phyloP scores from a whole-genome alignment of 2,113 vertebrate species.

The Philantomba maxwellii region DNA sequence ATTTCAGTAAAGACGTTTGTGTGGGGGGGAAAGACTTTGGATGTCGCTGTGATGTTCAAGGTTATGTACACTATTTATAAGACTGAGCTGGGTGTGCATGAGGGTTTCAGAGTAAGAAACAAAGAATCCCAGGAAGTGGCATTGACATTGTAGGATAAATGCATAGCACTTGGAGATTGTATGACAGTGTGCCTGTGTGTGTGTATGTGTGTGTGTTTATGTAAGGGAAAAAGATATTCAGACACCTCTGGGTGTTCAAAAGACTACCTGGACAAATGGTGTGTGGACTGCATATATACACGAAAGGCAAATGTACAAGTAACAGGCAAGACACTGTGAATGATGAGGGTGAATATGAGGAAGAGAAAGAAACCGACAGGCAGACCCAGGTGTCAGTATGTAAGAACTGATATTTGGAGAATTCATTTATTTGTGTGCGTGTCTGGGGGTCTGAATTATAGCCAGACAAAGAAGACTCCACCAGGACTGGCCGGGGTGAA shows the following conservation, averaged over 20 bases:
- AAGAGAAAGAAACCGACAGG: neutral
- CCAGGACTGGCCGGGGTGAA: neutral
- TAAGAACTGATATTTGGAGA: neutral
- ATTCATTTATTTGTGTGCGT: neutral
- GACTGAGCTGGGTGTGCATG: neutral
- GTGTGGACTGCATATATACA: neutral
- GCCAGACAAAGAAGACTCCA: neutral
- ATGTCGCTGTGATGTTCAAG: neutral
- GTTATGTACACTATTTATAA: neutral
- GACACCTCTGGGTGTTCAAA: neutral
- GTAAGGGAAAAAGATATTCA: neutral
- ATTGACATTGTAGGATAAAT: neutral
- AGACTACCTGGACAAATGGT: neutral
- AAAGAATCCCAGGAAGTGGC: neutral
- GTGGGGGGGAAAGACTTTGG: neutral
- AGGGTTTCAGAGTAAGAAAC: slow-evolving; percentile 8
- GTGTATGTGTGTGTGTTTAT: neutral
- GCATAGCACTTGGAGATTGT: neutral
- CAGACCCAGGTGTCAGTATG: neutral
- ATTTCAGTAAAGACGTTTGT: too few species aligned
- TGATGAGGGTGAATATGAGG: neutral
- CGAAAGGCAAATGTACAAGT: too few species aligned
- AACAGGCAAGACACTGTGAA: neutral
- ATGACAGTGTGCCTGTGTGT: neutral
- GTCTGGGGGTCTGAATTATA: neutral